Percentiles rank a stretch among this genome's conserved stretches.
These are phyloP conservation scores for Oscheius sp. DNA, from an alignment of 2,888 invertebrate genomes.

Conservation along the genomic window DNA sequence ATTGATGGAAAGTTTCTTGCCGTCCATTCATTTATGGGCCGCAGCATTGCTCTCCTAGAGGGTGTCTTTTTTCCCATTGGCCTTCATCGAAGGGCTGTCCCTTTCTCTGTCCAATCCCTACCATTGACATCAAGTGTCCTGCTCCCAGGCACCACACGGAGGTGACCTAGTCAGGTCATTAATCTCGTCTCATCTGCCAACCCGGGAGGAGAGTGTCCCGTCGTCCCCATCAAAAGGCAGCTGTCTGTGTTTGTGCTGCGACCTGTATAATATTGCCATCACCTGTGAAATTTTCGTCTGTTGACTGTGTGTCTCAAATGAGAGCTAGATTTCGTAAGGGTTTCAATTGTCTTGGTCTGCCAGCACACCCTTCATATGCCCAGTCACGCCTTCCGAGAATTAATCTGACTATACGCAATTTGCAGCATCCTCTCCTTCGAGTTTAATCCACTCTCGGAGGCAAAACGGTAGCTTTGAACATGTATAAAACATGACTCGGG, in stretches of 20 bases:
- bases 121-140: constrained; percentile 25
- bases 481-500: constrained; percentile 35
- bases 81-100: background rate
- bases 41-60: too few species aligned
- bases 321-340: too few species aligned
- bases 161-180: constrained; percentile 35
- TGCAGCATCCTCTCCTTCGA: background rate
- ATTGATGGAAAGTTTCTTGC: too few species aligned
- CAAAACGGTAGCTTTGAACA: constrained; percentile 31
- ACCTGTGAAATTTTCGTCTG: constrained; percentile 7
- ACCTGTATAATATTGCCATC: constrained; percentile 28
- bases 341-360: too few species aligned
- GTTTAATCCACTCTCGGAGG: background rate
- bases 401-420: background rate
- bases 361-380: too few species aligned
- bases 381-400: too few species aligned
- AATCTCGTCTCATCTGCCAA: constrained; percentile 37
- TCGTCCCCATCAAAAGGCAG: constrained; percentile 24
- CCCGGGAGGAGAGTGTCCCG: constrained; percentile 6
- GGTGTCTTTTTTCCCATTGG: background rate
- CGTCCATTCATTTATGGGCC: too few species aligned
- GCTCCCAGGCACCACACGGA: constrained; percentile 15
- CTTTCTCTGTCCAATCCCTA: constrained; percentile 6
- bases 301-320: too few species aligned
- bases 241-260: constrained; percentile 35